Conservation (phyloP, 30 jellyfish, hydroid and myxozoan genomes). For the Hydractinia echinata region DNA sequence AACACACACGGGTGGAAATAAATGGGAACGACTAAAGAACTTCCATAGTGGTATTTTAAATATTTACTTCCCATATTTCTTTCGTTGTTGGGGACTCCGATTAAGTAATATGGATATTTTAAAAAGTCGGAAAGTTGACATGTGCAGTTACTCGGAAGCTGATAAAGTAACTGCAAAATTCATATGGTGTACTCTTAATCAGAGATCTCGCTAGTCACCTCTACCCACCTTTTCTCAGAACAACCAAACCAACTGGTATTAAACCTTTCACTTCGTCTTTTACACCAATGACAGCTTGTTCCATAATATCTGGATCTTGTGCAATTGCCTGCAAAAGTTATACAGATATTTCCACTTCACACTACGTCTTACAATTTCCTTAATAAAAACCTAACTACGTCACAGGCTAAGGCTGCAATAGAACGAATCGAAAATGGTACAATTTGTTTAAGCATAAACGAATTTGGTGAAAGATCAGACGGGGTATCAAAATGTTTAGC, state of each 20-base stretch:
- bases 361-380: neutral
- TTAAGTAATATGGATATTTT: too few relatives aligned
- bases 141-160: too few relatives aligned
- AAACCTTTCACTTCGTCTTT: slow-evolving; percentile 76
- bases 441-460: neutral
- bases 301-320: slow-evolving; percentile 72
- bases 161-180: too few relatives aligned
- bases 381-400: neutral
- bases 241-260: slow-evolving; percentile 83
- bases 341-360: neutral
- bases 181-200: too few relatives aligned
- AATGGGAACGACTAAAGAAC: too few relatives aligned
- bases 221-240: slow-evolving; percentile 57
- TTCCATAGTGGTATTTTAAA: too few relatives aligned
- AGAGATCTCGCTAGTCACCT: neutral
- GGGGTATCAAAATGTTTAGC: too few relatives aligned
- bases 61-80: too few relatives aligned
- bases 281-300: slow-evolving; percentile 79
- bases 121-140: too few relatives aligned
- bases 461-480: too few relatives aligned
- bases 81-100: too few relatives aligned
- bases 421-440: neutral
- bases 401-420: neutral
- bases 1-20: too few relatives aligned
- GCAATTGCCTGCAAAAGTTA: slow-evolving; percentile 70